Base-by-base conservation (phyloP, 2,888 invertebrate species). In the Muscina levida region DNA sequence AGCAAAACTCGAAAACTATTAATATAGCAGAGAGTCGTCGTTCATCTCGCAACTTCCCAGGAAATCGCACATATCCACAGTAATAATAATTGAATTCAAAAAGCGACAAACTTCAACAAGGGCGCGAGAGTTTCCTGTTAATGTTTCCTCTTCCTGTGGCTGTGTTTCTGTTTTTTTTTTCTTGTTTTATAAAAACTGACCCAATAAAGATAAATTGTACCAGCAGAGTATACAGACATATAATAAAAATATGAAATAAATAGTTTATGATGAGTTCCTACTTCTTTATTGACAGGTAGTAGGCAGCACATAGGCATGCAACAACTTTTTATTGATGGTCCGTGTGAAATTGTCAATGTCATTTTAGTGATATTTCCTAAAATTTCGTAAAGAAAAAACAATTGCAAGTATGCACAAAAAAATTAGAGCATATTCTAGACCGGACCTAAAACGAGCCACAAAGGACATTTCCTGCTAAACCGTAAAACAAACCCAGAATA, bases 401-500 rank as follows among this genome's bases (percentile, higher is more conserved):
- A 15, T n/a, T 62, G 11, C 39, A 39, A 22, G 17, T 44, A 42
- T 17, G 48, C 59, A 53, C 39, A 67, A 79, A 78, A 78, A 79
- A 79, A 79, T 70, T 75, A 79, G 79, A 79, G 62, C 79, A 76
- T 13, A 67, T 66, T 44, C 11, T 44, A 73, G 39, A 13, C 42
- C 51, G 31, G 48, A 17, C 4, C n/a, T n/a, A n/a, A n/a, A 8
- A 31, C 8, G 37, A 13, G 59, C 39, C 10, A 37, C 17, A 15
- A 17, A 8, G 15, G 59, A 19, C 11, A 22, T 19, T 62, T 72
- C 67, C 67, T 24, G 48, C 46, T 67, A 68, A 72, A 51, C 83
- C 82, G 77, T 84, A 86, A 82, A 72, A 80, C 83, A 56, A n/a
- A 59, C 22, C 46, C 44, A 73, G 72, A 46, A 24, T 84, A 84